These are phyloP conservation scores for Limenitis camilla DNA, from an alignment of 2,888 invertebrate species.

Conservation along the genomic window DNA sequence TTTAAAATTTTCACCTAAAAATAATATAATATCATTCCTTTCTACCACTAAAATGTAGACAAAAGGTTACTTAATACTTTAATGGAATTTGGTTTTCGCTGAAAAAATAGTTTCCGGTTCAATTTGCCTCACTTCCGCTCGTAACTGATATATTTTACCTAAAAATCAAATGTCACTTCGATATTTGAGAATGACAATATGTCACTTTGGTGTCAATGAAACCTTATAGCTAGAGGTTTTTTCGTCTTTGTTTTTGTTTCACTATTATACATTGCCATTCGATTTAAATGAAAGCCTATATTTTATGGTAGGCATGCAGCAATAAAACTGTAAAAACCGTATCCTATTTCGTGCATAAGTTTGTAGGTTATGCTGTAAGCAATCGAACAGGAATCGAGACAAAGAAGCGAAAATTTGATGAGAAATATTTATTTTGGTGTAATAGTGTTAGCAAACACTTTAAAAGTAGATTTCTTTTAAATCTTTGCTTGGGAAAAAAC, in stretches of 20 bases:
- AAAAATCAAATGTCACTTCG: constrained; percentile 57
- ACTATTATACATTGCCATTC: neutral
- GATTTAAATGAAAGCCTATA: neutral
- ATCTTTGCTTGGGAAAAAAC: no score
- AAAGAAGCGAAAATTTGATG: no score
- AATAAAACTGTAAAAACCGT: no score
- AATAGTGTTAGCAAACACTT: no score
- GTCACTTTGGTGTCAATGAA: constrained; percentile 38
- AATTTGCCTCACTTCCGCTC: constrained; percentile 64
- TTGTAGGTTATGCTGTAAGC: no score
- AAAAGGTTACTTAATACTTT: constrained; percentile 53
- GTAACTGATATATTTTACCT: constrained; percentile 64
- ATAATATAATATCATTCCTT: neutral
- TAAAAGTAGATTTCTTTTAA: no score
- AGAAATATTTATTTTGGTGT: no score
- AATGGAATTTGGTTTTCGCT: constrained; percentile 56
- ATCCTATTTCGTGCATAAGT: no score
- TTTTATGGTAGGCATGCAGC: no score
- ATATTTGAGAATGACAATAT: constrained; percentile 42
- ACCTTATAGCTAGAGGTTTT: constrained; percentile 32
- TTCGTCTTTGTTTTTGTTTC: neutral
- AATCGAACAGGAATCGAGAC: no score
- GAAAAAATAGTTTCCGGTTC: constrained; percentile 66
- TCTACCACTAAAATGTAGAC: neutral
- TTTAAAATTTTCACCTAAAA: neutral